phyloP scores from a whole-genome alignment of 2,797 vertebrate genomes.

The Fundulus diaphanus region DNA sequence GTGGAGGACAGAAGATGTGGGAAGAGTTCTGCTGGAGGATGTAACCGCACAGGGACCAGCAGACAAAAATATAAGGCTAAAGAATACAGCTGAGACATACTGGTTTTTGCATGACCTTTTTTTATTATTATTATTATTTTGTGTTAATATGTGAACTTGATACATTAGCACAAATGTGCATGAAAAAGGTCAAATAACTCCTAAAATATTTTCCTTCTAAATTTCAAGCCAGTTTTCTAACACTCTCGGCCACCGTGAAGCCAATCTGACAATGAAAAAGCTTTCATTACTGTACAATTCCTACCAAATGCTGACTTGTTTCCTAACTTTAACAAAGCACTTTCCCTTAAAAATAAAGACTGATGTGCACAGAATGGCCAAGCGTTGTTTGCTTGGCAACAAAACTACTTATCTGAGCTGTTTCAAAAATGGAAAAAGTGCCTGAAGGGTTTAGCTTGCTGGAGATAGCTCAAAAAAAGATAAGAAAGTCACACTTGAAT shows the following conservation, averaged over 20 bases:
- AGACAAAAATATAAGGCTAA: slow-evolving; percentile 11
- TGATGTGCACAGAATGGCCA: slow-evolving; percentile 21
- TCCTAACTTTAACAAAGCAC: slow-evolving; percentile 29
- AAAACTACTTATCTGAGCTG: slow-evolving; percentile 29
- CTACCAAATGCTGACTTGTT: slow-evolving; percentile 29
- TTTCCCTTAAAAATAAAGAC: slow-evolving; percentile 16
- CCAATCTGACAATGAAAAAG: slow-evolving; percentile 8
- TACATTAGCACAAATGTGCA: slow-evolving; percentile 20
- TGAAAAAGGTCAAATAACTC: slow-evolving; percentile 16
- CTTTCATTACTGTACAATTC: slow-evolving; percentile 18
- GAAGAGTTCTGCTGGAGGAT: slow-evolving; percentile 18
- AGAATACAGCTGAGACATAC: slow-evolving; percentile 15
- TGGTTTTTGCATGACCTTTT: slow-evolving; percentile 17
- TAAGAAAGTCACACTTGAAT: slow-evolving; percentile 51
- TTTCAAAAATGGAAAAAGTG: slow-evolving; percentile 62
- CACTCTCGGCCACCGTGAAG: slow-evolving; percentile 19
- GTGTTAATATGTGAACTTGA: slow-evolving; percentile 16
- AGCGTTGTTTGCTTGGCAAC: slow-evolving; percentile 21
- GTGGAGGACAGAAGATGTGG: background rate
- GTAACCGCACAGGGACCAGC: slow-evolving; percentile 7
- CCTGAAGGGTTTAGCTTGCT: slow-evolving; percentile 33
- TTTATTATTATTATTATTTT: slow-evolving; percentile 6
- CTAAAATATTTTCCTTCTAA: slow-evolving; percentile 11
- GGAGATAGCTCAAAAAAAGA: slow-evolving; percentile 16
- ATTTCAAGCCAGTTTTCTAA: slow-evolving; percentile 26